Base-by-base conservation (phyloP, 2,888 invertebrate species). In the Cosmorhoe ocellata region DNA sequence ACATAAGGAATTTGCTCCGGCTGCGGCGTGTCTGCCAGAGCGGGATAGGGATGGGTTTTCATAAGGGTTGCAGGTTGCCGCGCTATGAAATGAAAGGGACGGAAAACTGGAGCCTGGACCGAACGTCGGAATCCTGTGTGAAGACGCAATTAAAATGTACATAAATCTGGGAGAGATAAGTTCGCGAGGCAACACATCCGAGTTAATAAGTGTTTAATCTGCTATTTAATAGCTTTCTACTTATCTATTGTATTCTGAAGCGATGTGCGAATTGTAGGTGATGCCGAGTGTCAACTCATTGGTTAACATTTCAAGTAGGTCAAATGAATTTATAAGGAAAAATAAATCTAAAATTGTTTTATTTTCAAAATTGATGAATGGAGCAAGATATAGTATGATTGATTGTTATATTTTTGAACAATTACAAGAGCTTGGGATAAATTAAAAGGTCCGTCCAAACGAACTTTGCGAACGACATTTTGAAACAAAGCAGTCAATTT, bases 91-190 rank as follows among this genome's bases (percentile, higher is more conserved):
- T 55, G 84, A 88, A 67, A 77, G 79, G 74, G 88, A 87, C 66
- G 68, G 77, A 76, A 69, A 71, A 79, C 67, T 74, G 69, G 76
- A 58, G 62, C 73, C 66, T 66, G 69, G 67, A 69, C 68, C 75
- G 65, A 75, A 69, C 71, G 74, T 71, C 76, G 74, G 80, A 83
- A 85, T 82, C 80, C 81, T 81, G 81, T 82, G 79, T 81, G 81
- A 84, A 85, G 79, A 79, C 78, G 82, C 88, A 89, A 88, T 90
- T 87, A 88, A 85, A 86, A 84, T 77, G 76, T 79, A 79, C 76
- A 83, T 81, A 78, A 82, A 82, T 81, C 80, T 73, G 73, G 68
- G 75, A 74, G 76, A 78, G 76, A 79, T 77, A 76, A 72, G 67
- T 74, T 76, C 67, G 66, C 69, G 65, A 64, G 64, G 67, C 69